Base-by-base conservation (phyloP, 2,888 invertebrate species). In the Gryllus longicercus region DNA sequence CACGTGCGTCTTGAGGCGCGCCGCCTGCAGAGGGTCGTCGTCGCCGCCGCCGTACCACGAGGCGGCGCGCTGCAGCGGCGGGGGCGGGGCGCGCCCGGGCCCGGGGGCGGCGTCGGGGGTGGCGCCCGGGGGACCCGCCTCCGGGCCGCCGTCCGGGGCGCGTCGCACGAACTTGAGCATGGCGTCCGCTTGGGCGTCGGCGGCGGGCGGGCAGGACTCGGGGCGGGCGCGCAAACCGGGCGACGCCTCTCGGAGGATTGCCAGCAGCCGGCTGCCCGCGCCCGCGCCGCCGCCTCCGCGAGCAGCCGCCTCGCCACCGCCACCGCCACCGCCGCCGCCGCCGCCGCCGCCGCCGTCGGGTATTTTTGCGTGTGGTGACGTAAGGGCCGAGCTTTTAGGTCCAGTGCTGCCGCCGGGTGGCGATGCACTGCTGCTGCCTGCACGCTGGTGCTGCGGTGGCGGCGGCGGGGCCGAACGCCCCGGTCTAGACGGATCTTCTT, bases 1-100 rank as follows among this genome's bases (percentile, higher is more conserved):
- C 78, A 86, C 85, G 83, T 85, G 85, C 4, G 87, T 87, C 80
- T 86, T 85, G 75, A 88, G 83, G 75, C 81, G 85, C 50, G 77
- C 50, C 49, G 77, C 25, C 38, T 16, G n/a, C 38, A 18, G n/a
- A 2, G 50, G 23, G 14, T 77, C n/a, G 16, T 25, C 77, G 76
- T 11, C 23, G 16, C 16, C 38, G 23, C 23, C 16, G 77, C 77
- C 77, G 77, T 16, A 50, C 50, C 50, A 77, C 18, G 50, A 77
- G 18, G 77, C 14, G 49, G 49, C 23, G 49, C 77, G 50, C n/a
- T 49, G n/a, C 50, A n/a, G n/a, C 49, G n/a, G 25, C 12, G 25
- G 23, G 78, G 51, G 23, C 51, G 50, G n/a, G 78, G 38, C 38
- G 14, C 18, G n/a, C 11, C 21, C 11, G 25, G 25, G 38, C 75